A percentile compares a stretch with the other conserved stretches of the same genome.
Evolutionary conservation across 2,113 vertebrate genomes (phyloP).

Genomic region (Enhydra lutris): DNA sequence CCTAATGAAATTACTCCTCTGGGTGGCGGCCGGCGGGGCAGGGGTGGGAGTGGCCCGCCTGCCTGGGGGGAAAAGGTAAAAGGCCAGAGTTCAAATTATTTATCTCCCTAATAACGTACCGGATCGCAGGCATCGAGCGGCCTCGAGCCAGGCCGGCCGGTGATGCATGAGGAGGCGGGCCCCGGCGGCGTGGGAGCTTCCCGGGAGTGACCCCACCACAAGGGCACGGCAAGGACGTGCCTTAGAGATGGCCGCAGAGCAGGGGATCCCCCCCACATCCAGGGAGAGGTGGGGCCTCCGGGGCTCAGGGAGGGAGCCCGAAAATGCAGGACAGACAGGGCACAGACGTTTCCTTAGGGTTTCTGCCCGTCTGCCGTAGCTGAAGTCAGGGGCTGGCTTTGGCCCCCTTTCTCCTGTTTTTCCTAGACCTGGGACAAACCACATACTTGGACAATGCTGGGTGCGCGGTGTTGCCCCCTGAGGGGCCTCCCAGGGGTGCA

Average conservation of each 20-base stretch:
- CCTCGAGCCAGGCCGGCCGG: constrained; percentile 58
- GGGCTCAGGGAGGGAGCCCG: not conserved
- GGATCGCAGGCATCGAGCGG: constrained; percentile 89
- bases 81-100: constrained; percentile 97
- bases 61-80: constrained; percentile 90
- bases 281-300: not conserved
- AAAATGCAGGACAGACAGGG: accelerated
- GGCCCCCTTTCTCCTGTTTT: not conserved
- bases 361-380: accelerated
- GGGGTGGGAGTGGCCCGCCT: constrained; percentile 83
- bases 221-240: constrained; percentile 85
- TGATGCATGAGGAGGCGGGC: constrained; percentile 78
- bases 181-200: constrained; percentile 78
- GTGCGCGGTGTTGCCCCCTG: accelerated
- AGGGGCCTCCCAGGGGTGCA: accelerated
- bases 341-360: too few species aligned
- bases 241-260: not conserved
- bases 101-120: constrained; percentile 96
- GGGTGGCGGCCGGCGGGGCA: not conserved
- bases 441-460: not conserved
- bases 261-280: accelerated
- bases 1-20: constrained; percentile 90
- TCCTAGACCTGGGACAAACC: accelerated
- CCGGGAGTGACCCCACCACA: constrained; percentile 82
- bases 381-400: not conserved